Evolutionary conservation across 2,888 invertebrate genomes (phyloP), one percentile per base, ranked within the genome.

Genomic region (Sphaerophoria taeniata): DNA sequence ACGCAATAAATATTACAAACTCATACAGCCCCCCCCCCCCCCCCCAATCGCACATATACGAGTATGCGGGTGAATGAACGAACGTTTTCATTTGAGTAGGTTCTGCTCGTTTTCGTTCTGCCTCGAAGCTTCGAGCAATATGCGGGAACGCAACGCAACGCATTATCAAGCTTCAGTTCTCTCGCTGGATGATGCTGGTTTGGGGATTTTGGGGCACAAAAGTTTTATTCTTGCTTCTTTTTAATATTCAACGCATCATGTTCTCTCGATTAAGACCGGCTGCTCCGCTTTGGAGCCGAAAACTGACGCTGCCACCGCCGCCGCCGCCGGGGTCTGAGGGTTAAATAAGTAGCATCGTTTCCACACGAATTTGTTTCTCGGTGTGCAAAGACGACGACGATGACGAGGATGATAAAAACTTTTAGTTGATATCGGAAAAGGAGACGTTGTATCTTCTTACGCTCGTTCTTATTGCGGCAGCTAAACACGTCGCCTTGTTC

Each of bases 1-100:
- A 85, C 85, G 80, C 80, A 85, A 85, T 85, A 85, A 85, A 81
- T 85, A 81, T 77, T 79, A 80, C 85, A 81, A 71, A 58, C 76
- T 60, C 73, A 58, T 63, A 58, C 53, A 77, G 69, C 60, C 53
- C 60, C 77, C 60, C 34, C 45, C 77, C 60, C 34, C 45, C 43
- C 53, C 49, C 70, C 67, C 51, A 70, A 39, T 53, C 76, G 67
- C 33, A 61, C 60, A 24, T 24, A 24, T 43, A 56, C 65, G 56
- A 70, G 71, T 79, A 84, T 84, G 84, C 80, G 80, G 81, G 85
- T 73, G 85, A 80, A 70, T 47, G 72, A 80, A 69, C 69, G 72
- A 80, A 69, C 69, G 67, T 74, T 79, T 84, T 75, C 75, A 71
- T 74, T 79, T 75, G 78, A 65, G 75, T 84, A 79, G 78, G 84